Base-by-base conservation (phyloP, 92 coral and sea anemone genomes). In the Epizoanthus rinbou region DNA sequence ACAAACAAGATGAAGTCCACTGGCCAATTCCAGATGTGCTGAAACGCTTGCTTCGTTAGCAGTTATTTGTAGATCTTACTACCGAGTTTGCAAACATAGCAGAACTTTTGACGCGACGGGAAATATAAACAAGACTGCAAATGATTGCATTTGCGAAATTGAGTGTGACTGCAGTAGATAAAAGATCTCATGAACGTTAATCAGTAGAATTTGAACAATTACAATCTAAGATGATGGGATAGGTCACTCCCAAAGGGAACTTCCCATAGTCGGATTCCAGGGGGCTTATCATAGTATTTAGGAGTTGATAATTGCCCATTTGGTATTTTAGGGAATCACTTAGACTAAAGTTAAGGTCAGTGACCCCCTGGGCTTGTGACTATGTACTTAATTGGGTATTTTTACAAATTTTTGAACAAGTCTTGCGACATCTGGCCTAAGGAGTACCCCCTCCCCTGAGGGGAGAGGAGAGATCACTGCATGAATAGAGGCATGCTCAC, bases 11-110 rank as follows among this genome's bases (percentile, higher is more conserved):
- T 63, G 92, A 75, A 15, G 66, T 81, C 33, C 92, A 88, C 80
- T 96, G 99, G 99, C 97, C 97, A 0, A 76, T 96, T 41, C 98
- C 99, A n/a, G 94, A 91, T 69, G 86, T 88, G 37, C 84, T 96
- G 82, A 94, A 82, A 60, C 89, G 83, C 60, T 89, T 96, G 82
- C 39, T 62, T 13, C 71, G 81, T 76, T 76, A 37, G 63, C n/a
- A 74, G 18, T 24, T 5, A 64, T 14, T 56, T 45, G 22, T 54
- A 21, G 45, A 3, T 4, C 43, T 23, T 33, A 15, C 35, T 8
- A 15, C 43, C 8, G n/a, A 33, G 47, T 66, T 66, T 28, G 19
- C 35, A 66, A 66, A 6, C 72, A 14, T 66, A 41, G 6, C 45
- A 13, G 72, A 66, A 13, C 39, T 66, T 15, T 3, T 28, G 39